These are phyloP conservation scores for Coracopsis vasa DNA, from an alignment of 2,113 vertebrate species.

Conservation along the genomic window DNA sequence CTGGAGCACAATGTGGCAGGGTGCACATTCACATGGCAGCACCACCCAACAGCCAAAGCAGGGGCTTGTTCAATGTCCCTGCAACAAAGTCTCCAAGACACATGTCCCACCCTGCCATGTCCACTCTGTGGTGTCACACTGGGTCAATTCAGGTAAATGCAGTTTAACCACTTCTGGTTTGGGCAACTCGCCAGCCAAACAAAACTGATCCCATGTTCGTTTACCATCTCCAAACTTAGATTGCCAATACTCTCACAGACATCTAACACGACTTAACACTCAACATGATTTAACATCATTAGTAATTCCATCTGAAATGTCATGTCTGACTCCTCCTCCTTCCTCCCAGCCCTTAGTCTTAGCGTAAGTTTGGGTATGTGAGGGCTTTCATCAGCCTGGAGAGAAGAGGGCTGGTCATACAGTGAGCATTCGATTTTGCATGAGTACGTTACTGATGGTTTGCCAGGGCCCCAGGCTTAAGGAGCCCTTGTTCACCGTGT, in stretches of 20 bases:
- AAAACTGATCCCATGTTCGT: accelerated
- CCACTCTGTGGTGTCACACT: accelerated
- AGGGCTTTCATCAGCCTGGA: neutral
- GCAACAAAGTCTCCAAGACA: neutral
- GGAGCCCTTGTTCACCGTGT: neutral
- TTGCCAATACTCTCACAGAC: accelerated
- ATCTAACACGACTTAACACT: accelerated
- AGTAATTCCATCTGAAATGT: neutral
- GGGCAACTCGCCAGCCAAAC: neutral
- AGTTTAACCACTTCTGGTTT: neutral
- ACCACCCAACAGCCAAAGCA: neutral
- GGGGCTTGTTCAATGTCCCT: neutral
- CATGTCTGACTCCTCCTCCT: neutral
- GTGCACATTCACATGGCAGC: neutral
- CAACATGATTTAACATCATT: accelerated
- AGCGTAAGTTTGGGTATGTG: accelerated
- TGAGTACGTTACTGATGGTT: accelerated
- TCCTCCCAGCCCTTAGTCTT: neutral
- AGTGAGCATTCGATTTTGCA: neutral
- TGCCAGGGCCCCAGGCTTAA: neutral
- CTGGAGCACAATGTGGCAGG: neutral
- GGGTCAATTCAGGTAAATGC: neutral
- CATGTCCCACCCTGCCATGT: neutral
- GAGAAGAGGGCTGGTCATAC: too few species aligned
- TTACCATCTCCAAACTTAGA: neutral